These are phyloP conservation scores for Drosophila albomicans DNA, from an alignment of 1,140 invertebrate species.

Conservation along the genomic window DNA sequence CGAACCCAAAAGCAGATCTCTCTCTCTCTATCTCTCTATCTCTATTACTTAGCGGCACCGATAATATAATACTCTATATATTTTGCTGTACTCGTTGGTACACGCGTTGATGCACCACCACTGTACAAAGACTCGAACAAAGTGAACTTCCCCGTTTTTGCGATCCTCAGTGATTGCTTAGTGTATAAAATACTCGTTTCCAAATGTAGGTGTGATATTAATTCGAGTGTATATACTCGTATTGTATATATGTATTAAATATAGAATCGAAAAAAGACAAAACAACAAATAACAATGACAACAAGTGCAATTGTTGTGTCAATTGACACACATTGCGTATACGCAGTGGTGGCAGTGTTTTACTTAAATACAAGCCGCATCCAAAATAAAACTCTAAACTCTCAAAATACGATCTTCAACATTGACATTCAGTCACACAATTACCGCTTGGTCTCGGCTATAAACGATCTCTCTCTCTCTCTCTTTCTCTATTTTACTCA, in stretches of 20 bases:
- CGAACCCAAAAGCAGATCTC: slow-evolving; percentile 14
- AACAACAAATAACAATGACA: slow-evolving; percentile 56
- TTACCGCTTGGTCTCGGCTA: slow-evolving; percentile 56
- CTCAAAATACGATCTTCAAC: neutral
- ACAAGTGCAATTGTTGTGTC: slow-evolving; percentile 62
- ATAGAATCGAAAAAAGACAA: slow-evolving; percentile 23
- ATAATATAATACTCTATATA: slow-evolving; percentile 13
- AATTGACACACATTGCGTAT: slow-evolving; percentile 70
- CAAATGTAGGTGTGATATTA: slow-evolving; percentile 22
- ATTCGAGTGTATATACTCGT: slow-evolving; percentile 48
- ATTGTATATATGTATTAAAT: slow-evolving; percentile 56
- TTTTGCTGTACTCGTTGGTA: slow-evolving; percentile 3
- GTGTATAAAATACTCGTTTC: slow-evolving; percentile 50
- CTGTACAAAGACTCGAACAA: slow-evolving; percentile 42
- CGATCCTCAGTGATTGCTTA: slow-evolving; percentile 52
- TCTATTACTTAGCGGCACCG: slow-evolving; percentile 55
- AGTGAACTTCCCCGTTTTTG: slow-evolving; percentile 31
- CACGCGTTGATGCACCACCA: slow-evolving; percentile 36
- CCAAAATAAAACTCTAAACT: slow-evolving; percentile 19
- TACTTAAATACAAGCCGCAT: slow-evolving; percentile 81
- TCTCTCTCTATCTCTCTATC: too few species aligned
- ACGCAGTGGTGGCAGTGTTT: slow-evolving; percentile 85
- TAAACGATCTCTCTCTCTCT: slow-evolving; percentile 15
- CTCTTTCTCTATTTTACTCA: too few species aligned
- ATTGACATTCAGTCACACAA: slow-evolving; percentile 24